Percentiles rank a stretch among this genome's conserved stretches.
phyloP scores from a whole-genome alignment of 53 echinoderm and acorn worm genomes.

The Pentamera pediparva region DNA sequence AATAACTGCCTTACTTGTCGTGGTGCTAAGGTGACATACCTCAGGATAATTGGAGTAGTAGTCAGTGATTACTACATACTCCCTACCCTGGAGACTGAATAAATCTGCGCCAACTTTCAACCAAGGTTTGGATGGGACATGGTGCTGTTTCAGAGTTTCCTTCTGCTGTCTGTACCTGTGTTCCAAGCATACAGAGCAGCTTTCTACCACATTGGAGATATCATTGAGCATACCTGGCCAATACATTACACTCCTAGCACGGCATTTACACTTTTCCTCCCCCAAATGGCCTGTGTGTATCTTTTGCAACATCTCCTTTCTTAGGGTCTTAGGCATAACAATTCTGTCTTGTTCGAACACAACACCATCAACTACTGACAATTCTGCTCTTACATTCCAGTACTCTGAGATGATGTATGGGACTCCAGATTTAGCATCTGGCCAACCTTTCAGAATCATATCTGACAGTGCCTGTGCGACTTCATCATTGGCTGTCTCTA shows the following conservation, averaged over 20 bases:
- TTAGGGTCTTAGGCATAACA: constrained; percentile 25
- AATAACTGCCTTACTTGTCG: constrained; percentile 26
- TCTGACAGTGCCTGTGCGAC: constrained; percentile 26
- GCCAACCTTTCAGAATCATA: constrained; percentile 34
- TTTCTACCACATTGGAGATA: constrained; percentile 29
- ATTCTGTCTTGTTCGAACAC: constrained; percentile 41
- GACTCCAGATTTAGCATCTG: not conserved
- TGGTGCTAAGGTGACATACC: not conserved
- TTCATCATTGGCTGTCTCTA: constrained; percentile 34
- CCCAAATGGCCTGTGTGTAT: constrained; percentile 45
- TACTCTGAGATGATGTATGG: not conserved
- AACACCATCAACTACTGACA: constrained; percentile 29
- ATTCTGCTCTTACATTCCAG: constrained; percentile 1
- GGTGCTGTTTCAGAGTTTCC: not conserved
- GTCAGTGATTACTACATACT: constrained; percentile 2
- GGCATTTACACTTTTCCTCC: constrained; percentile 40
- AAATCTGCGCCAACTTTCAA: constrained; percentile 7
- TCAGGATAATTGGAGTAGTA: constrained; percentile 28
- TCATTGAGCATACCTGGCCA: constrained; percentile 45
- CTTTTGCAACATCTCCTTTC: constrained; percentile 36
- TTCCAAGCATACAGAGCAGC: not conserved
- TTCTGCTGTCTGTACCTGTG: not conserved
- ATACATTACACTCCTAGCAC: constrained; percentile 33
- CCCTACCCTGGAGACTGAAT: constrained; percentile 3
- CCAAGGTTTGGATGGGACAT: not conserved